Percentiles rank a stretch among this genome's conserved stretches.
Evolutionary conservation across 2,113 vertebrate species (phyloP).

Genomic region (Passer montanus): DNA sequence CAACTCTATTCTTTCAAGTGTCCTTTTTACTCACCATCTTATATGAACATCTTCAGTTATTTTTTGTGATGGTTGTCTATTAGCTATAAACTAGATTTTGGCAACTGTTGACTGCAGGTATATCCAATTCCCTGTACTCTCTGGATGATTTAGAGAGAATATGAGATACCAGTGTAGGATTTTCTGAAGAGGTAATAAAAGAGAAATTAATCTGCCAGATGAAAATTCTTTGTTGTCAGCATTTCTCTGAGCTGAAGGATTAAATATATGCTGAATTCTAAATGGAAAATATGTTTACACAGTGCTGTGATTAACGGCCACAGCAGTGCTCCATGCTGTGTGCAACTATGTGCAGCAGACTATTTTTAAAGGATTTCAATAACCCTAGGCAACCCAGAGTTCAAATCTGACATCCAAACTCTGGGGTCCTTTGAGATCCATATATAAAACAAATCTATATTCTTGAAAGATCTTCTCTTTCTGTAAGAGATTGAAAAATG

Average conservation of each 20-base stretch:
- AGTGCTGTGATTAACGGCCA: background rate
- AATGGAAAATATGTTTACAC: background rate
- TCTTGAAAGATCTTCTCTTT: background rate
- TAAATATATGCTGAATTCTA: background rate
- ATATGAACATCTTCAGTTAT: background rate
- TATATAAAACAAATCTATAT: background rate
- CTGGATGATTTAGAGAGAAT: background rate
- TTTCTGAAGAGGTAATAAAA: background rate
- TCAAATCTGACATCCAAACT: background rate
- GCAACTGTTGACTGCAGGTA: background rate
- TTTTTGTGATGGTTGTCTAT: background rate
- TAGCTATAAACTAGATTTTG: background rate
- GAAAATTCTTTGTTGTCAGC: background rate
- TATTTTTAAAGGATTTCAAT: background rate
- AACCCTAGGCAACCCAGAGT: background rate
- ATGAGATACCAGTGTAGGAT: background rate
- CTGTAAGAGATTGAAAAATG: background rate
- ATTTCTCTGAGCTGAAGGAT: background rate
- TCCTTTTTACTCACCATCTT: background rate
- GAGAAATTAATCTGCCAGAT: background rate
- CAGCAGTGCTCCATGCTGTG: background rate
- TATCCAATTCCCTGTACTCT: background rate
- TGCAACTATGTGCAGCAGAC: background rate
- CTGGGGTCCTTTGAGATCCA: background rate
- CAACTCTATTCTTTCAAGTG: background rate